Evolutionary conservation across 2,113 vertebrate genomes (phyloP), one percentile per base, ranked within the genome.

Genomic region (Eulemur macaco): DNA sequence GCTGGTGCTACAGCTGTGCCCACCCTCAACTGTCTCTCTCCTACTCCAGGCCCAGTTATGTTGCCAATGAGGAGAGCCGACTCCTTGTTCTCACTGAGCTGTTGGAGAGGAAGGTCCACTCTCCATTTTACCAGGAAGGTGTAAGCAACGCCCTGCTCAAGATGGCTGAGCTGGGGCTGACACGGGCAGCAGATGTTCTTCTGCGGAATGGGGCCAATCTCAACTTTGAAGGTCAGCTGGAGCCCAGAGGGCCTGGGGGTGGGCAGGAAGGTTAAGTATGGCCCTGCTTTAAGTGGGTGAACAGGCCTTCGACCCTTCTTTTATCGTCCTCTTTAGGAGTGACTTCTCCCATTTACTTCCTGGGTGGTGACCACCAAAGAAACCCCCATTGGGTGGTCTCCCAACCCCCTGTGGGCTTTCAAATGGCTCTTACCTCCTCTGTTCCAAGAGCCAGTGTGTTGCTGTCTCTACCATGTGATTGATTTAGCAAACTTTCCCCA

Each of bases 61-160:
- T 97, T 0, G 97, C 98, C n/a, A 97, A 97, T 0, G 98, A 98
- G 71, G 98, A 97, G 27, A 95, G 92, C 73, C 87, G 97, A 12
- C 97, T 99, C 31, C 96, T 90, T 0, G 98, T 98, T 56, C 98
- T 99, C 17, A 98, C 94, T 0, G 98, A 98, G 96, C 98, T 99
- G 18, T 98, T 99, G 98, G 99, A 99, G 95, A 99, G 98, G 74
- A 99, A 99, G 97, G 98, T 98, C 13, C 99, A 99, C 85, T 99
- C 99, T 0, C 98, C 99, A 0, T 99, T 99, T 80, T 99, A 99
- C 96, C 89, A 98, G 50, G 99, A 99, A 95, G 99, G 99, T 0
- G 99, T 99, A 96, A 99, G 99, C 98, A 99, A 99, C 5, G 98
- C 99, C 8, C 97, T 99, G 97, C 98, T 99, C 94, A 99, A 99